Evolutionary conservation across 2,888 invertebrate species (phyloP).

Genomic region (Eueremaeus valkanovi): DNA sequence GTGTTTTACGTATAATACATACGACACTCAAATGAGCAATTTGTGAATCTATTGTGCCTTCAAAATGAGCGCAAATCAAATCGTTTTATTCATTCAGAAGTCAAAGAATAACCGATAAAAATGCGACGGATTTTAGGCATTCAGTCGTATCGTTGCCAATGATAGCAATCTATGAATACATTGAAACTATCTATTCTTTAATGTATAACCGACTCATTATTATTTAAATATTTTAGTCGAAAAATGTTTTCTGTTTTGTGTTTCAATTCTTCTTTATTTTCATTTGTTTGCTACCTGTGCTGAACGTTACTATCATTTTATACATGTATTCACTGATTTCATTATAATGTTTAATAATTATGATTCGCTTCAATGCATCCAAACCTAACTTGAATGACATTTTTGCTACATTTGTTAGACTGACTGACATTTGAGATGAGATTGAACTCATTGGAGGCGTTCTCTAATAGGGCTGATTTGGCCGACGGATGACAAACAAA

Average conservation of each 20-base stretch:
- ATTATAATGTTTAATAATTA: constrained; percentile 21
- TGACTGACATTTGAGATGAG: constrained; percentile 25
- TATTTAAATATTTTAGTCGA: too few species aligned
- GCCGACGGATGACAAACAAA: background rate
- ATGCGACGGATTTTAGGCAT: constrained; percentile 4
- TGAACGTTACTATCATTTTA: too few species aligned
- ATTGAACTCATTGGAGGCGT: constrained; percentile 6
- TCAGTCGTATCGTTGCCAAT: too few species aligned
- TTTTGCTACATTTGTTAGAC: constrained; percentile 10
- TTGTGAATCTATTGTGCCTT: constrained; percentile 15
- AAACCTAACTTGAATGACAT: constrained; percentile 12
- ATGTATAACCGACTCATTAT: too few species aligned
- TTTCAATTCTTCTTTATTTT: too few species aligned
- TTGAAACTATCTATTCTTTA: too few species aligned
- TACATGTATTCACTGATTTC: background rate
- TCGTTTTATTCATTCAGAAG: background rate
- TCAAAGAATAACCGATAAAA: background rate
- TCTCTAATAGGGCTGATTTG: constrained; percentile 2
- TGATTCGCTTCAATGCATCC: background rate
- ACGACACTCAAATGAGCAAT: constrained; percentile 18
- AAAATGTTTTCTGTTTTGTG: too few species aligned
- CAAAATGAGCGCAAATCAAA: background rate
- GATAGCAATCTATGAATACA: too few species aligned
- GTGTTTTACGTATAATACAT: background rate
- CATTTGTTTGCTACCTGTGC: background rate